These are phyloP conservation scores for Thymelicus lineola DNA, from an alignment of 2,888 invertebrate genomes.

Conservation along the genomic window DNA sequence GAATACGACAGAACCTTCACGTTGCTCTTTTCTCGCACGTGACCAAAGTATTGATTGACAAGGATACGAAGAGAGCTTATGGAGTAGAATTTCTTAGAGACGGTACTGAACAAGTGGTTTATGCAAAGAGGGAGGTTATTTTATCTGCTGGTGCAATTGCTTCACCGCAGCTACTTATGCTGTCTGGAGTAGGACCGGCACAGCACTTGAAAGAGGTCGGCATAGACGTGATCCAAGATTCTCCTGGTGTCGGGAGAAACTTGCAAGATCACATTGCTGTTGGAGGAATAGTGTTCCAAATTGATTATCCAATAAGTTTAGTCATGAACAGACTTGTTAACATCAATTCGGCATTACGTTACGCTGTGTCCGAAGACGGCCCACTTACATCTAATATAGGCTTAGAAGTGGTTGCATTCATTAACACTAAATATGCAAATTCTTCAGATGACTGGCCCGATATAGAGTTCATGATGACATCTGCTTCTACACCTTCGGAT, in stretches of 20 bases:
- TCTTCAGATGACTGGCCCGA: constrained; percentile 95
- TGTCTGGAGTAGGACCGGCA: constrained; percentile 93
- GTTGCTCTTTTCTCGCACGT: constrained; percentile 92
- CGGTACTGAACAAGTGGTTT: constrained; percentile 85
- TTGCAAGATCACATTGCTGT: constrained; percentile 96
- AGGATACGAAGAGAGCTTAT: constrained; percentile 88
- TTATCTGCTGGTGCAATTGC: constrained; percentile 95
- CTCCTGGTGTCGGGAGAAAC: constrained; percentile 94
- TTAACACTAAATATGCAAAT: constrained; percentile 95
- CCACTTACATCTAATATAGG: constrained; percentile 95
- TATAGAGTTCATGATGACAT: constrained; percentile 95
- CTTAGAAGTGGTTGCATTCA: constrained; percentile 94
- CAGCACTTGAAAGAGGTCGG: constrained; percentile 90
- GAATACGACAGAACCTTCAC: constrained; percentile 92
- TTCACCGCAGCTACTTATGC: constrained; percentile 95
- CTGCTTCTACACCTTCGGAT: constrained; percentile 92
- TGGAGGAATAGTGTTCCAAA: constrained; percentile 92
- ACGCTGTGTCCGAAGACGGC: constrained; percentile 94
- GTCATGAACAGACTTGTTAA: constrained; percentile 93
- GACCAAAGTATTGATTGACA: constrained; percentile 90
- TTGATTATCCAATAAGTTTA: constrained; percentile 92
- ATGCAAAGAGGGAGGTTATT: constrained; percentile 92
- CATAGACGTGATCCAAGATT: constrained; percentile 89
- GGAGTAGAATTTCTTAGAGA: constrained; percentile 92
- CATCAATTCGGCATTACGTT: constrained; percentile 92